These are phyloP conservation scores for Rhabdophis nuchalis DNA, from an alignment of 2,797 vertebrate species.

Conservation along the genomic window DNA sequence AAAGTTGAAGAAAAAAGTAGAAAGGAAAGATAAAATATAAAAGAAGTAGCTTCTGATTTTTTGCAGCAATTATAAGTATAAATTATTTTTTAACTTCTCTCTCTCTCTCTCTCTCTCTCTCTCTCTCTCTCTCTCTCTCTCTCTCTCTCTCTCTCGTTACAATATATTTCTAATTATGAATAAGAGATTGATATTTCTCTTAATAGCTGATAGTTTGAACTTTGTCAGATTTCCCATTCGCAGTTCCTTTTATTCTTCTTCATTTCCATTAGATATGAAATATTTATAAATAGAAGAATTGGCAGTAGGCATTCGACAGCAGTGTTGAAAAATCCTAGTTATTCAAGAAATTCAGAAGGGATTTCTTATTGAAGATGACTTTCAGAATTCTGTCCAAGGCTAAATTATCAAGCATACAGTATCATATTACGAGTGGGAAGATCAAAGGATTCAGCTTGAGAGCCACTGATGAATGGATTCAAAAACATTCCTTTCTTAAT, in stretches of 20 bases:
- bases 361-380: background rate
- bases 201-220: background rate
- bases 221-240: background rate
- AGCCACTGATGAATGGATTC: background rate
- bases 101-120: too few species aligned
- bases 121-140: too few species aligned
- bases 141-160: background rate
- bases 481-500: background rate
- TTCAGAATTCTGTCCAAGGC: background rate
- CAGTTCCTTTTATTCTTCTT: background rate
- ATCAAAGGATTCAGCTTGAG: background rate
- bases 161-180: background rate
- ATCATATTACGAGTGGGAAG: background rate
- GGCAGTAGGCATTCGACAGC: background rate
- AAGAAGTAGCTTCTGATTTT: background rate
- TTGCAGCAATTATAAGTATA: background rate
- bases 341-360: background rate
- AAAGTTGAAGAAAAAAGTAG: background rate
- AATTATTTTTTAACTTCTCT: background rate
- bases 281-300: background rate
- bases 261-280: background rate
- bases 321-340: background rate
- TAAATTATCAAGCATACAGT: background rate
- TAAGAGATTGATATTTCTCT: background rate
- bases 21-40: background rate